Evolutionary conservation across 2,888 invertebrate genomes (phyloP).

Genomic region (Andrena camellia): DNA sequence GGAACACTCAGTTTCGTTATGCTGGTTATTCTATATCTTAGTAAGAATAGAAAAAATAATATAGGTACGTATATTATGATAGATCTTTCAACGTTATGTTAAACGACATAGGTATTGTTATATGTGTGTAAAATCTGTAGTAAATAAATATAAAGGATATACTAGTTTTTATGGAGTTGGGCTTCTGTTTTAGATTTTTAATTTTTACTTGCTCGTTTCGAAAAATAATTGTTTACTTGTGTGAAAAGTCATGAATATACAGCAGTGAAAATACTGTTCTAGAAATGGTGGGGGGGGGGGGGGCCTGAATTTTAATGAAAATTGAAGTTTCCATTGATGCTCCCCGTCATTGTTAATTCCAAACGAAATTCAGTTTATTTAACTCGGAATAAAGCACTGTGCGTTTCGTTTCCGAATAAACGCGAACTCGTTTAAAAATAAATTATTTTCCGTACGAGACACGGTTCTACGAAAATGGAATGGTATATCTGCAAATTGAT

Average conservation of each 20-base stretch:
- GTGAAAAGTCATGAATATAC: background rate
- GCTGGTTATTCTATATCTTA: no score
- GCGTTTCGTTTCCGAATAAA: background rate
- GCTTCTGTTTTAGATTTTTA: background rate
- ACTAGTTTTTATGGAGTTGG: background rate
- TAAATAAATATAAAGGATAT: background rate
- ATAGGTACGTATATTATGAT: background rate
- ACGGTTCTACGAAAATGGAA: background rate
- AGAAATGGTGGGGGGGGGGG: no score
- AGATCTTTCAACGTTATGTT: background rate
- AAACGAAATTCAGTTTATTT: constrained; percentile 12
- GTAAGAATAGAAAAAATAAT: no score
- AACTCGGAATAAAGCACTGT: background rate
- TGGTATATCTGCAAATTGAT: no score
- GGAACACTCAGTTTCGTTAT: no score
- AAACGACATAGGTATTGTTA: no score
- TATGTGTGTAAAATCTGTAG: no score
- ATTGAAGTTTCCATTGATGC: constrained; percentile 4
- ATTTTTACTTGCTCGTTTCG: background rate
- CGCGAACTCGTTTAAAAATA: background rate
- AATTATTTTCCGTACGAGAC: constrained; percentile 11
- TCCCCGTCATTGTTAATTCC: constrained; percentile 11
- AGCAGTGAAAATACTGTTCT: background rate
- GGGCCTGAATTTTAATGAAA: constrained; percentile 14
- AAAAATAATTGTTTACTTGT: constrained; percentile 1